phyloP scores from a whole-genome alignment of 2,113 vertebrate species.

The Ammodramus savannarum region DNA sequence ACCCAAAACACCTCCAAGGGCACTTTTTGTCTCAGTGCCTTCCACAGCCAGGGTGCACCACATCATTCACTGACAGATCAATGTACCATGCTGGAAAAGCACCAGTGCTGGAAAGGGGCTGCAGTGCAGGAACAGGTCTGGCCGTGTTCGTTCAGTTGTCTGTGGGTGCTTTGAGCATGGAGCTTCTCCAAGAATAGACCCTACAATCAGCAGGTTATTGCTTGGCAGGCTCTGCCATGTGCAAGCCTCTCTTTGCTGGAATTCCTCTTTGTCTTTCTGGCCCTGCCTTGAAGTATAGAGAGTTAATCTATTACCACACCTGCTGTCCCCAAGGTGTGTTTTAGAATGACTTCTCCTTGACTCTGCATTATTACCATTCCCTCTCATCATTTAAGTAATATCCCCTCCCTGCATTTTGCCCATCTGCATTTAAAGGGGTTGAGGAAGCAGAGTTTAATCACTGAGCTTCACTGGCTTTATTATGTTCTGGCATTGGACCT shows the following conservation, averaged over 20 bases:
- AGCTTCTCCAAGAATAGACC: not conserved
- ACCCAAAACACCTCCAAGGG: not conserved
- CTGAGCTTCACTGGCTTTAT: not conserved
- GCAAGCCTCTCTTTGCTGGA: not conserved
- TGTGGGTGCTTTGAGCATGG: not conserved
- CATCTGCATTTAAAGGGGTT: not conserved
- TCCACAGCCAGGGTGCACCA: not conserved
- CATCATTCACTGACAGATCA: not conserved
- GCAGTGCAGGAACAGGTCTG: not conserved
- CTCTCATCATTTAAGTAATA: constrained; percentile 3
- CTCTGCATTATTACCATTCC: not conserved
- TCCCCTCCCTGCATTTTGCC: not conserved
- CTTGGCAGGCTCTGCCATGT: not conserved
- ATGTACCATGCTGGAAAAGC: not conserved
- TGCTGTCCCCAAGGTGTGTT: constrained; percentile 16
- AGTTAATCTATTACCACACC: constrained; percentile 30
- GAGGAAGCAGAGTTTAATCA: constrained; percentile 2
- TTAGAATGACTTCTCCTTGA: constrained; percentile 16
- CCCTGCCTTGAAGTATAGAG: not conserved
- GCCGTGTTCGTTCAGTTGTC: not conserved
- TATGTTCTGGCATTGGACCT: not conserved
- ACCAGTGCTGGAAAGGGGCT: not conserved
- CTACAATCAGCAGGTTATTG: constrained; percentile 17
- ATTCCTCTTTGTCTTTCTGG: not conserved
- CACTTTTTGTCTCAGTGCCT: not conserved